phyloP scores from a whole-genome alignment of 2,797 vertebrate species.

The Sebastes iracundus region DNA sequence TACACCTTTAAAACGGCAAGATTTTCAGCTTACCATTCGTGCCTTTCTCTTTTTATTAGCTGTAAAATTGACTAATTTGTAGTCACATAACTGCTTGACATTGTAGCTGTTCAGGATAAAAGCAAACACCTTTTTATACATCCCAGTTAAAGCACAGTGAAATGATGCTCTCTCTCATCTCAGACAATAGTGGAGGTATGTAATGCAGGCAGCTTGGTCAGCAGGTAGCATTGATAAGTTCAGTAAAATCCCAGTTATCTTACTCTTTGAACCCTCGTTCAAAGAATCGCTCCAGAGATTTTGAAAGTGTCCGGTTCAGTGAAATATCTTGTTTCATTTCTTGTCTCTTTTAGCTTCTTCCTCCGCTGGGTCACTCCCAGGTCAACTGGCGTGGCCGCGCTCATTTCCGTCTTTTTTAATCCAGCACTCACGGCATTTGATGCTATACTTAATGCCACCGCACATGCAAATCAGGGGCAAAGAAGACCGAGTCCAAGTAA shows the following conservation, averaged over 20 bases:
- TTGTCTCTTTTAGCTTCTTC: conserved; percentile 10
- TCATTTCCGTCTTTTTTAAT: conserved; percentile 36
- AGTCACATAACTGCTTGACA: neutral
- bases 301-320: neutral
- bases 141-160: neutral
- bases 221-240: conserved; percentile 1
- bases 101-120: neutral
- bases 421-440: conserved; percentile 18
- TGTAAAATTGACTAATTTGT: neutral
- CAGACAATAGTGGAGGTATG: neutral
- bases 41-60: no score
- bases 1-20: no score
- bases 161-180: neutral
- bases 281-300: conserved; percentile 13
- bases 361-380: conserved; percentile 22
- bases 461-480: conserved; percentile 55
- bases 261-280: conserved; percentile 1
- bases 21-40: no score
- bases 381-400: conserved; percentile 5
- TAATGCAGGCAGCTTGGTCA: neutral
- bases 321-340: conserved; percentile 17
- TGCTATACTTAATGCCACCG: conserved; percentile 44
- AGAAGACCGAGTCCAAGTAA: conserved; percentile 60
- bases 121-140: neutral
- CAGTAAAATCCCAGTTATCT: neutral